A percentile compares a stretch with the other conserved stretches of the same genome.
phyloP scores from a whole-genome alignment of 2,797 vertebrate genomes.

The Acanthiza pusilla region DNA sequence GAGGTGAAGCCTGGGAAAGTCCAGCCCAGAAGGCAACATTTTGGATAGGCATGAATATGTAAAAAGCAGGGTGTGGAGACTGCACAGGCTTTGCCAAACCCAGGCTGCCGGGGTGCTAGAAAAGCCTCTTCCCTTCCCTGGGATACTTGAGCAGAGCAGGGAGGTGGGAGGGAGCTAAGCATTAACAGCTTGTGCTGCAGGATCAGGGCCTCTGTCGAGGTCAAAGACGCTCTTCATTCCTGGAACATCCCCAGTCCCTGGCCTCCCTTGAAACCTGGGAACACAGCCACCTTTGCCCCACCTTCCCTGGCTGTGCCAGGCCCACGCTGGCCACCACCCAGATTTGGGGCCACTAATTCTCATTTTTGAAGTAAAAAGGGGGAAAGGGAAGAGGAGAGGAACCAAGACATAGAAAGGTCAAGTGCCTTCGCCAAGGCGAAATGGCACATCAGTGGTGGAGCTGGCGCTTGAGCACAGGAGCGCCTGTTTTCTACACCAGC shows the following conservation, averaged over 20 bases:
- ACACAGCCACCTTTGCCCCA: slow-evolving; percentile 66
- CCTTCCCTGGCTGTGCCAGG: slow-evolving; percentile 52
- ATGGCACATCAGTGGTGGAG: slow-evolving; percentile 5
- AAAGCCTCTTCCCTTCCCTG: slow-evolving; percentile 8
- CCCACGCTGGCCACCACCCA: slow-evolving; percentile 40
- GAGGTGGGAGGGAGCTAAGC: slow-evolving; percentile 37
- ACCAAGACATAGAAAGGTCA: not conserved
- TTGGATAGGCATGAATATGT: slow-evolving; percentile 21
- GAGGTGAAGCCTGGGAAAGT: slow-evolving; percentile 52
- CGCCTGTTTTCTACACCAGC: slow-evolving; percentile 35
- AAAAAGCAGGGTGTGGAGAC: slow-evolving; percentile 15
- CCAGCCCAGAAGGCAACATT: slow-evolving; percentile 33
- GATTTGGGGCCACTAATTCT: slow-evolving; percentile 22
- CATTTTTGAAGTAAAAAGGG: not conserved
- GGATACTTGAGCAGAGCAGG: not conserved
- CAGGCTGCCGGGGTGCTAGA: slow-evolving; percentile 2
- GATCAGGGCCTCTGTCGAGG: not conserved
- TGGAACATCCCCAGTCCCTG: slow-evolving; percentile 48
- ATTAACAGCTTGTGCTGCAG: slow-evolving; percentile 19
- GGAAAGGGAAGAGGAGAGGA: not conserved
- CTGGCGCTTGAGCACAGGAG: not conserved
- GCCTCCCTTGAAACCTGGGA: slow-evolving; percentile 59
- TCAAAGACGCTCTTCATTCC: slow-evolving; percentile 24
- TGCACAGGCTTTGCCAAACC: not conserved
- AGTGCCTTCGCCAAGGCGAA: not conserved